These are phyloP conservation scores for Drosophila ustulata DNA, from an alignment of 2,888 invertebrate genomes.

Conservation along the genomic window DNA sequence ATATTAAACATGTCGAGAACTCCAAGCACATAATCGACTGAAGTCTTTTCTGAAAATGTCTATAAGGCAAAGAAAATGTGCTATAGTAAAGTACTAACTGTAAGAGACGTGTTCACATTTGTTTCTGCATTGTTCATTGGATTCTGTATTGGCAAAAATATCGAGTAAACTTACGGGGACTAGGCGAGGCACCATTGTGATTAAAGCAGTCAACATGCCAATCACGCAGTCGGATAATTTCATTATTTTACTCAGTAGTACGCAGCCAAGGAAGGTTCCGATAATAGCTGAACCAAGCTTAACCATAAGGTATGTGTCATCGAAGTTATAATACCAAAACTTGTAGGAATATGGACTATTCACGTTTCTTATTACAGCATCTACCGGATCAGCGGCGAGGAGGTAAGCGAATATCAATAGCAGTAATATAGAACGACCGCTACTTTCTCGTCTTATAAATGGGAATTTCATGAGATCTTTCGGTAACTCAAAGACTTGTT, in stretches of 20 bases:
- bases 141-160: background rate
- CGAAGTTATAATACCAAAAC: constrained; percentile 26
- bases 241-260: background rate
- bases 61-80: too few relatives aligned
- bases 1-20: background rate
- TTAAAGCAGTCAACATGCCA: background rate
- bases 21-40: background rate
- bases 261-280: background rate
- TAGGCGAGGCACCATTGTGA: background rate
- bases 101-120: too few relatives aligned
- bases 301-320: background rate
- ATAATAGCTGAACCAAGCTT: background rate
- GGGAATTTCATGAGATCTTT: constrained; percentile 82
- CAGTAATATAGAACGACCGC: constrained; percentile 77
- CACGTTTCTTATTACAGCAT: constrained; percentile 76
- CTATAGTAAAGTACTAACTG: too few relatives aligned
- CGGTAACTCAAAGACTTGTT: constrained; percentile 83
- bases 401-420: constrained; percentile 81
- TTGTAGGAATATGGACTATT: constrained; percentile 83
- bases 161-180: background rate
- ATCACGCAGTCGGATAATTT: background rate
- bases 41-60: background rate
- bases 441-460: constrained; percentile 78
- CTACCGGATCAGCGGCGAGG: constrained; percentile 79
- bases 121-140: too few relatives aligned